Base-by-base conservation (phyloP, 2,797 vertebrate genomes). In the Myotis vivesi region DNA sequence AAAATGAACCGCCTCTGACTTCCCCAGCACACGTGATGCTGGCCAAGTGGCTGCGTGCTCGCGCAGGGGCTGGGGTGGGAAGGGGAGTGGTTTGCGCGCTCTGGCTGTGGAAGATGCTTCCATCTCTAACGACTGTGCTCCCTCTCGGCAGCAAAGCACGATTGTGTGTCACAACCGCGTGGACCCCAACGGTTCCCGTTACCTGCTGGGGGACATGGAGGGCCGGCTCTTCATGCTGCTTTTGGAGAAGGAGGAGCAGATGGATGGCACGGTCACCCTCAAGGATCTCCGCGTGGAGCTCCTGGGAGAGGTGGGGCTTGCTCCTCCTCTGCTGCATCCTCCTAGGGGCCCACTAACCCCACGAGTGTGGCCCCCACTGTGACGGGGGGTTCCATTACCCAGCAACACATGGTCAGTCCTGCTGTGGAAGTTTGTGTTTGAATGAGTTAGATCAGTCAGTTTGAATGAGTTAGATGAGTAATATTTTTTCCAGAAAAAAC, bases 161-260 rank as follows among this genome's bases (percentile, higher is more conserved):
- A 99, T 99, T 0, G 99, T 99, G 87, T 99, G 99, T 97, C 99
- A 99, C 97, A 99, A 99, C 97, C 99, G 99, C 0, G 99, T 99
- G 96, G 99, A 99, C 97, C 99, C 99, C 73, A 99, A 99, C 0
- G 99, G 99, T 25, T 99, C 99, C 0, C 99, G 99, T 5, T 99
- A 99, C 95, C 97, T 99, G 95, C 98, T 99, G 96, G 99, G 99
- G 2, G 99, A 99, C 98, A 99, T 99, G 99, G 99, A 99, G 96
- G 99, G 99, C 0, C 98, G 99, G 0, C 99, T 99, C 49, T 99
- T 99, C 98, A 99, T 99, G 99, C 98, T 99, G 96, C 98, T 99
- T 20, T 95, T 99, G 98, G 99, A 99, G 98, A 99, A 99, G 96
- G 99, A 99, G 97, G 99, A 99, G 73, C 99, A 99, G 96, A 99